Conservation (phyloP, 2,113 vertebrate genomes). For the Pimephales promelas region DNA sequence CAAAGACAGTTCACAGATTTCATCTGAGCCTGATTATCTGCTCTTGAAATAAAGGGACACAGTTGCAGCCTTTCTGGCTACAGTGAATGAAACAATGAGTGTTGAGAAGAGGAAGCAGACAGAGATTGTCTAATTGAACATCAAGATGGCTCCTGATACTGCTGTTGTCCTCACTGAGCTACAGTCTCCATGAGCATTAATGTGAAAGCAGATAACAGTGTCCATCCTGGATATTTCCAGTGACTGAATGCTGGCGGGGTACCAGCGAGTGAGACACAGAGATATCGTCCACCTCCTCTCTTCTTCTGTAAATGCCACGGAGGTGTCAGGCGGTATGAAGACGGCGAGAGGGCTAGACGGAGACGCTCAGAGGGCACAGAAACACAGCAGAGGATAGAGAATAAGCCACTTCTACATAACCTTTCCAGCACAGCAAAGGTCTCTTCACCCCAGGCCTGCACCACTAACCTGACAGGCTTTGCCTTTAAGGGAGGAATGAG, state of each 20-base stretch:
- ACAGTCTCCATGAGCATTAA: conserved; percentile 31
- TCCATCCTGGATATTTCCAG: conserved; percentile 10
- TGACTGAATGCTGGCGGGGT: conserved; percentile 9
- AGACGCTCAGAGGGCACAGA: conserved; percentile 27
- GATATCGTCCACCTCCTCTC: conserved; percentile 60
- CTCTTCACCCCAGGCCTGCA: conserved; percentile 55
- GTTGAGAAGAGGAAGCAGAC: conserved; percentile 29
- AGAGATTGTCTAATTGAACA: conserved; percentile 40
- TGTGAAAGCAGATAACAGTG: conserved; percentile 13
- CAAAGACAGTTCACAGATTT: background rate
- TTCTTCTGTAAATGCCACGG: conserved; percentile 70
- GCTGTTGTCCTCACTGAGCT: conserved; percentile 8
- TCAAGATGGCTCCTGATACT: conserved; percentile 35
- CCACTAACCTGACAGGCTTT: conserved; percentile 54
- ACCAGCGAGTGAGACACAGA: conserved; percentile 7
- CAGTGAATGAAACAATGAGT: background rate
- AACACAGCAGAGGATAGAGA: conserved; percentile 15
- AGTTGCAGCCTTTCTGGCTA: background rate
- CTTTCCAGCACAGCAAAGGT: conserved; percentile 69
- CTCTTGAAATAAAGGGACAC: background rate
- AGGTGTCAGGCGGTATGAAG: conserved; percentile 66
- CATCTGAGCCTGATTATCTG: background rate
- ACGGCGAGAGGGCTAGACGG: conserved; percentile 52
- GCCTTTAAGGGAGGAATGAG: conserved; percentile 44
- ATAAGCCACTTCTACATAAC: conserved; percentile 64